Base-by-base conservation (phyloP, 2,113 vertebrate genomes). In the Strigops habroptila region DNA sequence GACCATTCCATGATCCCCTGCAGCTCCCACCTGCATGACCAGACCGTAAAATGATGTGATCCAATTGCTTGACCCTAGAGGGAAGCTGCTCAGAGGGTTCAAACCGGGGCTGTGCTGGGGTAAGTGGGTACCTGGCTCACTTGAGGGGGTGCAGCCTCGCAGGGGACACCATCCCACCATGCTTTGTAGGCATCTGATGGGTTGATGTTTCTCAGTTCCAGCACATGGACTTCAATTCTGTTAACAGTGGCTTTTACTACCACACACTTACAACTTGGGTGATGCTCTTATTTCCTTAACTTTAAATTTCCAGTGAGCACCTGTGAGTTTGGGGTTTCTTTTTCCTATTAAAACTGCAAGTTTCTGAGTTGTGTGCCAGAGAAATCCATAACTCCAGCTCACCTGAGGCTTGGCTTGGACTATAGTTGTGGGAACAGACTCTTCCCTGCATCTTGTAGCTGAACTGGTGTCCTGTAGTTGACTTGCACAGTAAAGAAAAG, bases 21-120 rank as follows among this genome's bases (percentile, higher is more conserved):
- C 22, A 59, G 57, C 57, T 59, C 57, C 33, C 3, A 4, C 63
- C 27, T 37, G 31, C 59, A 6, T n/a, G 31, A 75, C 65, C 41
- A 10, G 63, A 8, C 16, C 19, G 1, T 18, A 70, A 17, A 35
- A 74, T 30, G 10, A 0, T 6, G 4, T 5, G 5, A 4, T 19
- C 35, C 48, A 16, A 14, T 15, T 37, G 62, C 65, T 55, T 37
- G 65, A 4, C 14, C 31, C 37, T 4, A 8, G 6, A 8, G 57
- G 76, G 67, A 41, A 24, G 5, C n/a, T 9, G 51, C 39, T 53
- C 49, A 4, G 46, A 30, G 52, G 49, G 71, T 30, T 86, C 71
- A 59, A 14, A 6, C 9, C 37, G 31, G 59, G 46, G 14, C 4
- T 1, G 5, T 18, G 67, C 75, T 74, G 93, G 68, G 24, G 33